Percentiles rank a stretch among this genome's conserved stretches.
These are phyloP conservation scores for Oscheius sp. DNA, from an alignment of 2,888 invertebrate genomes.

Conservation along the genomic window DNA sequence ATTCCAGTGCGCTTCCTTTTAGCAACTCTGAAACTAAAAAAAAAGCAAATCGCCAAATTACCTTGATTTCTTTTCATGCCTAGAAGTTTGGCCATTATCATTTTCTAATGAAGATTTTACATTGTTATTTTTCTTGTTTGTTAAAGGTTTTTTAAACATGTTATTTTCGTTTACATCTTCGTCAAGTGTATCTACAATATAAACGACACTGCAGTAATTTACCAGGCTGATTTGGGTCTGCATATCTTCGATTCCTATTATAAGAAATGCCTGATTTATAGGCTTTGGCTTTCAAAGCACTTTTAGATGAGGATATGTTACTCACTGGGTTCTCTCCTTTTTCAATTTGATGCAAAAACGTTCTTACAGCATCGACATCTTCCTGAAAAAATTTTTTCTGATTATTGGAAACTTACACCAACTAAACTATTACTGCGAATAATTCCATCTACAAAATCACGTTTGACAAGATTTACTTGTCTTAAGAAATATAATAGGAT, in stretches of 20 bases:
- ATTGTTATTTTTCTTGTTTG: background rate
- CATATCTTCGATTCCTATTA: slow-evolving; percentile 37
- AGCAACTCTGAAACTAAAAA: no score
- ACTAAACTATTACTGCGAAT: background rate
- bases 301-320: background rate
- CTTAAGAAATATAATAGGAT: background rate
- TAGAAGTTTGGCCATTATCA: no score
- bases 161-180: background rate
- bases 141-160: background rate
- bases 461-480: background rate
- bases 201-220: background rate
- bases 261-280: slow-evolving; percentile 37
- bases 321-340: background rate
- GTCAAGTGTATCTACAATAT: background rate
- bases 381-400: background rate
- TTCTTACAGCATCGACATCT: background rate
- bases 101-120: background rate
- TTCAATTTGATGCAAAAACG: background rate
- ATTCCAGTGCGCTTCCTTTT: background rate
- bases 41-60: no score
- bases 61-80: no score
- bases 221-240: slow-evolving; percentile 48
- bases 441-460: background rate
- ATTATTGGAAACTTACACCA: background rate
- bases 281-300: slow-evolving; percentile 28